Evolutionary conservation across 2,888 invertebrate genomes (phyloP), one percentile per base, ranked within the genome.

Genomic region (Nasonia oneida): DNA sequence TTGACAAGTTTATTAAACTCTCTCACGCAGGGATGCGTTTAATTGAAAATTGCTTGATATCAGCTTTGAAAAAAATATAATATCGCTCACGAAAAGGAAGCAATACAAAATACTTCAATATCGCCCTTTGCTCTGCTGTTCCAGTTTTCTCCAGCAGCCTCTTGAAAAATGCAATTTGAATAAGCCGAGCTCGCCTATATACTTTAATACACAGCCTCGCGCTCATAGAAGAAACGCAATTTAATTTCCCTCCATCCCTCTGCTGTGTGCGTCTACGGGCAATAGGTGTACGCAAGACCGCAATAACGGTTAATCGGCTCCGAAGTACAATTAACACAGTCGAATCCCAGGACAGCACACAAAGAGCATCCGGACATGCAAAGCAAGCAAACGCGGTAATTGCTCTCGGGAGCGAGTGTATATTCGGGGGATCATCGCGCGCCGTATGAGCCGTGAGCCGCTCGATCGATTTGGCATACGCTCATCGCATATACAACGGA

Each of bases 1-100:
- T 42, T 18, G 47, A 81, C 47, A 47, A 73, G 61, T 81, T 47
- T 81, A 81, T 81, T 73, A 74, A 64, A 64, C 61, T 6, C 8
- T 42, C 8, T 42, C 29, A 29, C 12, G 18, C 12, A 42, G 50
- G 42, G 6, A 4, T 15, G 1, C 57, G 14, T 64, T 1, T 64
- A 8, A 23, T 64, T 29, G 23, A 64, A 61, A 61, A 61, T 23
- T 53, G 1, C 53, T 53, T 53, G 29, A 29, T 29, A 29, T 29
- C 29, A 29, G 29, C 29, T 53, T 53, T 47, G 12, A 47, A 42
- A 42, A 42, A 47, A 12, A 47, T 47, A 47, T 47, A 47, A 12
- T 47, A 47, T 47, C 47, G 47, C 47, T 47, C 47, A 2, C 12
- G 53, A 53, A 53, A 18, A 1, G 1, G 14, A 18, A 57, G 37